Percentiles rank a stretch among this genome's conserved stretches.
phyloP scores from a whole-genome alignment of 2,113 vertebrate genomes.

The Sinocyclocheilus grahami region DNA sequence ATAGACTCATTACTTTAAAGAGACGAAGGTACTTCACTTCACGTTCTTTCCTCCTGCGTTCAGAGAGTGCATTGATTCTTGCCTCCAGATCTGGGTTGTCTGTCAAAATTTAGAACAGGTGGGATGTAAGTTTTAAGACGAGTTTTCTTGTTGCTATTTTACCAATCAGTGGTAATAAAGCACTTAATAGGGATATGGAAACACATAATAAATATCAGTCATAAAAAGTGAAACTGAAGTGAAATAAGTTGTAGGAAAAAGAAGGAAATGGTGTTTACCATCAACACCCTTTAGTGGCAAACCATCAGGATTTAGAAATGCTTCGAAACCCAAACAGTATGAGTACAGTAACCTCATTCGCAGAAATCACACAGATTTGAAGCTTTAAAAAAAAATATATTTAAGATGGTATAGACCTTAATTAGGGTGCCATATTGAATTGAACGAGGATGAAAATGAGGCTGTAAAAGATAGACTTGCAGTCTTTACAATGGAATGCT shows the following conservation, averaged over 20 bases:
- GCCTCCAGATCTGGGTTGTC: not conserved
- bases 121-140: not conserved
- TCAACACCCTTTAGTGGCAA: not conserved
- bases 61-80: not conserved
- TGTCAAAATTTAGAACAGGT: slow-evolving; percentile 13
- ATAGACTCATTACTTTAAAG: slow-evolving; percentile 85
- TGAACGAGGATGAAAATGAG: no score
- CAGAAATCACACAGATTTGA: not conserved
- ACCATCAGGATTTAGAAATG: not conserved
- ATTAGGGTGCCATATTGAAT: no score
- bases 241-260: no score
- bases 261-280: no score
- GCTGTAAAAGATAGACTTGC: no score
- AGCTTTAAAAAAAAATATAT: not conserved
- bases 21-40: slow-evolving; percentile 72
- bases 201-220: no score
- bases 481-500: no score
- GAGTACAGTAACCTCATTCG: not conserved
- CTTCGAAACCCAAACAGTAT: not conserved
- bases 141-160: no score
- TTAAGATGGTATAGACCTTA: not conserved
- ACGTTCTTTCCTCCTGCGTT: not conserved
- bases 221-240: no score
- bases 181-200: no score
- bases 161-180: no score